Evolutionary conservation across 2,888 invertebrate genomes (phyloP).

Genomic region (Chelonus formosanus): DNA sequence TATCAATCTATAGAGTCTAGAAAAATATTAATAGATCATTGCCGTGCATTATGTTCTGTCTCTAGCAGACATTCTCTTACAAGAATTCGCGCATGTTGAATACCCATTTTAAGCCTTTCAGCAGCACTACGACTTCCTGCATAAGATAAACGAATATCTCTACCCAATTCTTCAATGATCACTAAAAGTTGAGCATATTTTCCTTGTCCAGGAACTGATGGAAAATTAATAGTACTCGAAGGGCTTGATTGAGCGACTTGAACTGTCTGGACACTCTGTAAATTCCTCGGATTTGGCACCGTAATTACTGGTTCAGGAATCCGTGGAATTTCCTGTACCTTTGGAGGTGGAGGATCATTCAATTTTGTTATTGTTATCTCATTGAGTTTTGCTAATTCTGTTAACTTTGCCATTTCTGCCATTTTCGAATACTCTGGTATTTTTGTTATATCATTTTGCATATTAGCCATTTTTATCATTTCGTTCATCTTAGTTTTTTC

Average conservation of each 20-base stretch:
- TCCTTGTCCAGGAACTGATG: constrained; percentile 62
- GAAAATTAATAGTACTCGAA: constrained; percentile 60
- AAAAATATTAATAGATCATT: constrained; percentile 55
- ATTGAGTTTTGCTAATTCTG: constrained; percentile 62
- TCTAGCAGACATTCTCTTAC: constrained; percentile 62
- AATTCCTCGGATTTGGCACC: constrained; percentile 63
- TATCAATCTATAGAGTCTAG: constrained; percentile 47
- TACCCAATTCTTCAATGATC: constrained; percentile 66
- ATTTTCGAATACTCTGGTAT: constrained; percentile 62
- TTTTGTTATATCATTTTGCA: constrained; percentile 61
- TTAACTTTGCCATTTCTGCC: constrained; percentile 63
- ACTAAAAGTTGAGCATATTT: constrained; percentile 62
- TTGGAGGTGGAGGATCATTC: constrained; percentile 56
- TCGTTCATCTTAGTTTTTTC: constrained; percentile 63
- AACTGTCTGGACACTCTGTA: constrained; percentile 59
- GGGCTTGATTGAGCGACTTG: constrained; percentile 61
- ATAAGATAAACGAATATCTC: constrained; percentile 63
- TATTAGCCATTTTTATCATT: constrained; percentile 62
- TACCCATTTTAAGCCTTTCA: constrained; percentile 62
- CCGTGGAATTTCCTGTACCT: constrained; percentile 55
- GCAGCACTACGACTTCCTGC: constrained; percentile 63
- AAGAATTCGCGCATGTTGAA: constrained; percentile 61
- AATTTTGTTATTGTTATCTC: constrained; percentile 63
- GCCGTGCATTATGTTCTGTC: constrained; percentile 63
- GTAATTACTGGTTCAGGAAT: constrained; percentile 64